Conservation (phyloP, 2,888 invertebrate genomes). For the Euplagia quadripunctaria region DNA sequence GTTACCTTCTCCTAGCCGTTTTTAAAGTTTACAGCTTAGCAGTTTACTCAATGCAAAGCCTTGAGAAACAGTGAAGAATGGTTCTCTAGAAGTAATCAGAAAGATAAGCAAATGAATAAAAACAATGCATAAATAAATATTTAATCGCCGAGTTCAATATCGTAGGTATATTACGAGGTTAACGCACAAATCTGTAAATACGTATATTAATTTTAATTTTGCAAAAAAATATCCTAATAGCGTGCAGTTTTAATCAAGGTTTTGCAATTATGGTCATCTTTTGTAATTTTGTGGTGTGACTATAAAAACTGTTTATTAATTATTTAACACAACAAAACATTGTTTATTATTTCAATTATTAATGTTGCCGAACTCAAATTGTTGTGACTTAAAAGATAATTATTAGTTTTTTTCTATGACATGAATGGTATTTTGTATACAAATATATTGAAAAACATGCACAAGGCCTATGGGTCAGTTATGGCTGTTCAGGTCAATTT, state of each 20-base stretch:
- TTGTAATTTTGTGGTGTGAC: not conserved
- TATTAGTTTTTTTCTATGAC: not conserved
- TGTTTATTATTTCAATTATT: not conserved
- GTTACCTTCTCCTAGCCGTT: too few species aligned
- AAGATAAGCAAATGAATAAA: too few species aligned
- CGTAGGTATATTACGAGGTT: not conserved
- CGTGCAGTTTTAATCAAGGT: constrained; percentile 15
- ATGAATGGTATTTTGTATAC: not conserved
- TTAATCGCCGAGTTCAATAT: too few species aligned
- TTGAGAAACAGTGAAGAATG: too few species aligned
- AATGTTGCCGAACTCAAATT: not conserved
- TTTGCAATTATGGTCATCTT: not conserved
- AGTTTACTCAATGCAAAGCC: too few species aligned
- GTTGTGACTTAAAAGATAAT: not conserved
- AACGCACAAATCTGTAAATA: not conserved
- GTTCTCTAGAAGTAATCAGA: too few species aligned
- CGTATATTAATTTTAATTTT: constrained; percentile 6
- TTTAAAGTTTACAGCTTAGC: too few species aligned
- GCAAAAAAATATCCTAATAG: constrained; percentile 17
- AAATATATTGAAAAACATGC: not conserved
- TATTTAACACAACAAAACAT: too few species aligned
- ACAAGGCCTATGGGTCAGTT: not conserved
- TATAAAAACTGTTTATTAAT: not conserved
- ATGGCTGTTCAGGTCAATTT: not conserved
- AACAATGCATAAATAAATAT: too few species aligned